phyloP scores from a whole-genome alignment of 1,140 invertebrate species.

The Artemia franciscana region DNA sequence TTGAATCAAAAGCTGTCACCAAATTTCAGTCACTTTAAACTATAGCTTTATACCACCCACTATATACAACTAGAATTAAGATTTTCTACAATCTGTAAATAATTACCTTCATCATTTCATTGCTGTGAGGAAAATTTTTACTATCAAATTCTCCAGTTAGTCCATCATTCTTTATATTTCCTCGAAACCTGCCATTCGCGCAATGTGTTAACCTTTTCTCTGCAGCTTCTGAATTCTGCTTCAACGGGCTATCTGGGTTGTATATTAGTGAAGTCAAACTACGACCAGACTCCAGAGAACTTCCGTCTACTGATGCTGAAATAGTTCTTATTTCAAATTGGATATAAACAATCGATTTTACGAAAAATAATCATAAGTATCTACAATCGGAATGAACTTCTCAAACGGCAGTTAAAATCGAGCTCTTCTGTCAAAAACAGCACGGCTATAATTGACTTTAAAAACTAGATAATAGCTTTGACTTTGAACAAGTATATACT shows the following conservation, averaged over 20 bases:
- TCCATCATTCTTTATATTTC: constrained; percentile 47
- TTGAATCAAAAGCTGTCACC: neutral
- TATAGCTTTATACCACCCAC: neutral
- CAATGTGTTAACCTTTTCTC: neutral
- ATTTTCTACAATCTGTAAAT: neutral
- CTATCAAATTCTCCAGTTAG: constrained; percentile 49
- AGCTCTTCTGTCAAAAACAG: too few relatives aligned
- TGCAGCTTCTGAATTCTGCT: neutral
- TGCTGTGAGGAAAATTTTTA: constrained; percentile 38
- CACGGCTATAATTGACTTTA: too few relatives aligned
- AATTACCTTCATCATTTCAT: constrained; percentile 32
- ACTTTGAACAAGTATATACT: too few relatives aligned
- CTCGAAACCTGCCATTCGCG: constrained; percentile 25
- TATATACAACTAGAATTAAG: neutral
- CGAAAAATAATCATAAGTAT: too few relatives aligned
- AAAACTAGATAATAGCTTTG: too few relatives aligned
- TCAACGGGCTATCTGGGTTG: neutral
- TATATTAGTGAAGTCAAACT: neutral
- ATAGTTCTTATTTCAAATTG: neutral
- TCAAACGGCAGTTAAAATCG: too few relatives aligned
- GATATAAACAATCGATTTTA: too few relatives aligned
- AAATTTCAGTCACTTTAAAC: neutral
- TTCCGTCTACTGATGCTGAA: neutral
- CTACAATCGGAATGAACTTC: too few relatives aligned
- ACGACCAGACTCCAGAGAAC: neutral